Base-by-base conservation (phyloP, 2,888 invertebrate genomes). In the Melolontha melolontha region DNA sequence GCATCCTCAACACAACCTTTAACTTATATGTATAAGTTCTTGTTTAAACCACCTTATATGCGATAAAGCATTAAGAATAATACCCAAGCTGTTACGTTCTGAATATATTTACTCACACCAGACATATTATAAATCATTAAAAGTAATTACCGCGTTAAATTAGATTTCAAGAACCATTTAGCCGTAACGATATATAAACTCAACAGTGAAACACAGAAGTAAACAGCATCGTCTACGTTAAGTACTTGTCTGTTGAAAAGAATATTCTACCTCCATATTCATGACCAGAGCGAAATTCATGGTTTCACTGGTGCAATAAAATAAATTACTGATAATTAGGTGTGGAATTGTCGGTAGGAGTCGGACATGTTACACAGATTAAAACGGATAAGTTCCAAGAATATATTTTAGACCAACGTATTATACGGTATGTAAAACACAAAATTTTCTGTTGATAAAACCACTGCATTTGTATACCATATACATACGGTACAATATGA, bases 131-230 rank as follows among this genome's bases (percentile, higher is more conserved):
- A 67, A 67, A 67, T 67, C 66, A 67, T 51, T 51, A 44, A 59
- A 42, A 49, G 66, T 67, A 67, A 67, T 67, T 67, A 67, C 66
- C 42, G 59, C 51, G 41, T 12, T 67, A 67, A 67, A 59, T 67
- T 67, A 67, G 66, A 59, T 67, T 67, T 52, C 52, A 47, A 54
- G 64, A 52, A 22, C 64, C 54, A 44, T 65, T 54, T 65, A 65
- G 47, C 42, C 64, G 64, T 65, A 34, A 54, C 64, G 64, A 42
- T 65, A 42, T 52, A 65, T 54, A 54, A 62, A 16, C 47, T 62
- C 59, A 47, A 47, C 47, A 34, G 47, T 34, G 47, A 29, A 34
- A 47, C 47, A 49, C 47, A 62, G 34, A 47, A 47, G 47, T 47
- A 62, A 62, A 62, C 47, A 62, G 42, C 34, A 47, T 41, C 6